These are phyloP conservation scores for Pseudocheirus occidentalis DNA, from an alignment of 2,797 vertebrate genomes.

Conservation along the genomic window DNA sequence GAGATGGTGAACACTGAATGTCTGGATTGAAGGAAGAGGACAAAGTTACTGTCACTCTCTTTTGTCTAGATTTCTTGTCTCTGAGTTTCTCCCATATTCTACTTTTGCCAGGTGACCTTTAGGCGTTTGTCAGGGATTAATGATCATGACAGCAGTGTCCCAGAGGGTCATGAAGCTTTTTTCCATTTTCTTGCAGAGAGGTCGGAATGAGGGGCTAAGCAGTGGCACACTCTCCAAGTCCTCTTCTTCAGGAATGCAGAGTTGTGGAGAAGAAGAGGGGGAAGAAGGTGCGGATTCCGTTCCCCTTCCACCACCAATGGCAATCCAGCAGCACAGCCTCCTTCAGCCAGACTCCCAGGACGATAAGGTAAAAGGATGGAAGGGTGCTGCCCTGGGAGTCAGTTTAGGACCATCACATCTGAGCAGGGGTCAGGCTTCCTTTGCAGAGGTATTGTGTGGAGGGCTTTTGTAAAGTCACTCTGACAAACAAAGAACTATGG, in stretches of 20 bases:
- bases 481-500: fast-evolving
- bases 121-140: neutral
- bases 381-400: neutral
- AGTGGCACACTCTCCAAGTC: constrained; percentile 98
- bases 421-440: neutral
- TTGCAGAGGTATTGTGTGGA: neutral
- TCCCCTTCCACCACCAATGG: constrained; percentile 97
- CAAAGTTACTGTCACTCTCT: fast-evolving
- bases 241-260: constrained; percentile 99
- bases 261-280: constrained; percentile 98
- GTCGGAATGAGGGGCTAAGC: constrained; percentile 96
- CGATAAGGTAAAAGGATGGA: constrained; percentile 91
- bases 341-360: constrained; percentile 97
- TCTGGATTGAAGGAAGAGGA: neutral
- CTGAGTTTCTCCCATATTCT: neutral
- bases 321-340: constrained; percentile 99
- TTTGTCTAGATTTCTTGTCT: neutral
- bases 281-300: constrained; percentile 96
- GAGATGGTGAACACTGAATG: neutral
- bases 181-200: constrained; percentile 88
- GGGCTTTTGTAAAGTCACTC: neutral
- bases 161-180: fast-evolving
- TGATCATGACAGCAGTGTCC: fast-evolving
- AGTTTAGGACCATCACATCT: neutral
- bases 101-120: neutral